Evolutionary conservation across 1,140 invertebrate genomes (phyloP).

Genomic region (Nebria ingens): DNA sequence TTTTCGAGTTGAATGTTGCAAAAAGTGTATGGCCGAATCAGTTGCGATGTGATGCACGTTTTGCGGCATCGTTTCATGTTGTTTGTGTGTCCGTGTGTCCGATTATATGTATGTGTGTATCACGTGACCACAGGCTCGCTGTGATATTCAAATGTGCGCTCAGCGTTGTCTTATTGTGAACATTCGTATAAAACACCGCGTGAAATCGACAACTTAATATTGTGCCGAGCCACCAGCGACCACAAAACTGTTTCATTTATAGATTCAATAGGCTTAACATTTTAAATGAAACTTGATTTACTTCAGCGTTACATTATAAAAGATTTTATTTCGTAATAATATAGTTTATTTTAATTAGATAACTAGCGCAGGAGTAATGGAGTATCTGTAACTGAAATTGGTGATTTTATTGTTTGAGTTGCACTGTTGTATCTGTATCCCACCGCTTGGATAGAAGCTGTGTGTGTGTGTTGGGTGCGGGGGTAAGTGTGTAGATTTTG

Average conservation of each 20-base stretch:
- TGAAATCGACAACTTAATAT: slow-evolving; percentile 21
- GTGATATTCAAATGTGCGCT: background rate
- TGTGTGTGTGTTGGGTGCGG: background rate
- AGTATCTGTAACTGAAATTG: background rate
- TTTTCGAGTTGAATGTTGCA: too few relatives aligned
- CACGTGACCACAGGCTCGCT: background rate
- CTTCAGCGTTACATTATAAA: background rate
- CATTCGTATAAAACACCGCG: slow-evolving; percentile 20
- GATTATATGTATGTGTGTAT: background rate
- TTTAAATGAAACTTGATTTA: background rate
- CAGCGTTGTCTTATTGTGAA: slow-evolving; percentile 18
- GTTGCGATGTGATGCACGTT: too few relatives aligned
- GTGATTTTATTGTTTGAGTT: background rate
- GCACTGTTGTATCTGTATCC: too few relatives aligned
- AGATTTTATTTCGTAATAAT: background rate
- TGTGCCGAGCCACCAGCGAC: slow-evolving; percentile 13
- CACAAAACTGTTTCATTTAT: background rate
- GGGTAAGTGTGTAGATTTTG: background rate
- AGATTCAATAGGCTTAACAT: background rate
- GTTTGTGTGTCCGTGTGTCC: background rate
- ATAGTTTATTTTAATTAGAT: background rate
- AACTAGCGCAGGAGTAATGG: background rate
- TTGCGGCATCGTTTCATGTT: too few relatives aligned
- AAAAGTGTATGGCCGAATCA: too few relatives aligned
- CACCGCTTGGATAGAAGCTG: too few relatives aligned